Evolutionary conservation across 2,888 invertebrate genomes (phyloP), one percentile per base, ranked within the genome.

Genomic region (Lithophane socia): DNA sequence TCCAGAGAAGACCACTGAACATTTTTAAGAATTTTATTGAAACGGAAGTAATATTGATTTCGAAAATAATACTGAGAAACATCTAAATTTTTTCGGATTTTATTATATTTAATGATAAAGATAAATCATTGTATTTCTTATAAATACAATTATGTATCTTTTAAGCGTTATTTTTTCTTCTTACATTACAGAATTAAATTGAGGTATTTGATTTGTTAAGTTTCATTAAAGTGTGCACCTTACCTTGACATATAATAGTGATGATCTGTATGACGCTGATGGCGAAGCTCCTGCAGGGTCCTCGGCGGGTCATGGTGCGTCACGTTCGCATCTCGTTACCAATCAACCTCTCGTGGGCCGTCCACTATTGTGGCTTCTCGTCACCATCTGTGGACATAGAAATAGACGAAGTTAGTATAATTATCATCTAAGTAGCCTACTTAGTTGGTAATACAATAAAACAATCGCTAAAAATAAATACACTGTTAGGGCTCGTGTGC

Each of bases 221-320:
- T 44, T 56, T 10, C 10, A 68, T 56, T 10, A 10, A 37, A 37
- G 58, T 68, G 37, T 52, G 8, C 18, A 18, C n/a, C 16, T 56
- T 89, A 97, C 97, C 97, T 95, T 97, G 97, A 90, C 97, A 97
- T 90, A 97, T 97, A 87, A 97, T 97, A 63, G 97, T 97, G 86
- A 97, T 97, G 91, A 97, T 97, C 88, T 97, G 97, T 85, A 97
- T 95, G 90, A 97, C 92, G 94, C 97, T 97, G 91, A 97, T 97
- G 81, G 97, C 96, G 86, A 97, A 93, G 92, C 97, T 95, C 90
- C 94, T 92, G 91, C 93, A 94, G 80, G 95, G 94, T 83, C 94
- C 94, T 76, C 95, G 94, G 92, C 94, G 92, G 90, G 87, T 93
- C 96, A 96, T 96, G 90, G 90, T 94, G 90, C 87, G 89, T 91